Percentiles rank a stretch among this genome's conserved stretches.
These are phyloP conservation scores for Protonibea diacanthus DNA, from an alignment of 2,797 vertebrate genomes.

Conservation along the genomic window DNA sequence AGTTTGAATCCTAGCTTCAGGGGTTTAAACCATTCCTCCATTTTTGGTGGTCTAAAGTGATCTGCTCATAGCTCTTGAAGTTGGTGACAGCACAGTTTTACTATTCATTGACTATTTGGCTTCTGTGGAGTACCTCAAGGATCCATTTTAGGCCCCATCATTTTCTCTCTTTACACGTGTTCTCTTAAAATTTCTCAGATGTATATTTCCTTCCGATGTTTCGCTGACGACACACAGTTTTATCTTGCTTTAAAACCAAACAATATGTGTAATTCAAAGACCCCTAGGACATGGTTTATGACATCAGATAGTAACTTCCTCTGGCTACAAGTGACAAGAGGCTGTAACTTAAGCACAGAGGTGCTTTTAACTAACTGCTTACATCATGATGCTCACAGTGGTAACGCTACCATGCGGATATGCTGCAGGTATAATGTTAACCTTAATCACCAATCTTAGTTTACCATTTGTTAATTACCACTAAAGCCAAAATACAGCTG, in stretches of 20 bases:
- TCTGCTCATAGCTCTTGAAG: neutral
- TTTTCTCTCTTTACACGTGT: neutral
- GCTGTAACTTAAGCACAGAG: too few species aligned
- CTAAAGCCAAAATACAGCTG: too few species aligned
- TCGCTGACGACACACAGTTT: neutral
- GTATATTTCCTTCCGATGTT: neutral
- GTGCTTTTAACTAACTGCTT: too few species aligned
- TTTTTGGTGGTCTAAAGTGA: too few species aligned
- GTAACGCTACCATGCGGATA: too few species aligned
- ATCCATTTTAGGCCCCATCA: neutral
- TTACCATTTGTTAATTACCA: too few species aligned
- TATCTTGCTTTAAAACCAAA: neutral
- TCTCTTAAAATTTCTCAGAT: neutral
- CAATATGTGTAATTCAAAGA: neutral
- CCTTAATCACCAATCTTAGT: too few species aligned
- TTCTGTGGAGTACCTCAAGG: neutral
- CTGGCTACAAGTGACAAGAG: neutral
- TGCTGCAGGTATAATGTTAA: too few species aligned
- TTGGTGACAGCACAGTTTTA: neutral
- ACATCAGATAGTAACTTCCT: neutral
- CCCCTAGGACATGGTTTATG: neutral
- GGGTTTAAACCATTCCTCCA: too few species aligned
- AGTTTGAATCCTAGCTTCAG: neutral
- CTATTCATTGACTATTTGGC: neutral
- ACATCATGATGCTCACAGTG: too few species aligned